A percentile compares a stretch with the other conserved stretches of the same genome.
Conservation (phyloP, 2,797 vertebrate genomes). For the Sebastes dallii region DNA sequence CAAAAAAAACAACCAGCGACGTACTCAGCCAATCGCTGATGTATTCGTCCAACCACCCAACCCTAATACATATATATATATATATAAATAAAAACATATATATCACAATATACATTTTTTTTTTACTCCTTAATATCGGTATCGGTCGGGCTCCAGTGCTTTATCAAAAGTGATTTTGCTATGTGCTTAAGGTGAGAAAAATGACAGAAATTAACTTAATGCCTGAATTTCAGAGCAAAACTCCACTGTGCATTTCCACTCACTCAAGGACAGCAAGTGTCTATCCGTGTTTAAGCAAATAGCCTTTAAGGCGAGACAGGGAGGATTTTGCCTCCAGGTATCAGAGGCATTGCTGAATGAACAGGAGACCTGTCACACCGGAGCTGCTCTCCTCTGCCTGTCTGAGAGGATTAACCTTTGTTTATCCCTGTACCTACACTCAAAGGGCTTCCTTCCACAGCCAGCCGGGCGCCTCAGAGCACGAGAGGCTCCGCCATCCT, state of each 20-base stretch:
- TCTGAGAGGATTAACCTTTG: slow-evolving; percentile 83
- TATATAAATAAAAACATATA: neutral
- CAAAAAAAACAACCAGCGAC: neutral
- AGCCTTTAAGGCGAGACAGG: slow-evolving; percentile 49
- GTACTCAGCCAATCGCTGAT: too few species aligned
- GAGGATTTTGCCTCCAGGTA: slow-evolving; percentile 70
- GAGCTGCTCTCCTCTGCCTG: slow-evolving; percentile 70
- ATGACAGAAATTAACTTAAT: slow-evolving; percentile 20
- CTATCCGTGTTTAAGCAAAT: slow-evolving; percentile 59
- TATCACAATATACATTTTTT: too few species aligned
- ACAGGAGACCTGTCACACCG: slow-evolving; percentile 64
- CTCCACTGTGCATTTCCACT: slow-evolving; percentile 41
- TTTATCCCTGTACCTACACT: slow-evolving; percentile 62
- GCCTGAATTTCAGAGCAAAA: slow-evolving; percentile 28
- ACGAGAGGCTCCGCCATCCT: slow-evolving; percentile 13
- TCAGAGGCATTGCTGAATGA: slow-evolving; percentile 66
- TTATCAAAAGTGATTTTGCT: neutral
- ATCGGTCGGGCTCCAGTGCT: neutral
- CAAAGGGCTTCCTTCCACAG: slow-evolving; percentile 45
- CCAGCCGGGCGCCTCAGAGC: slow-evolving; percentile 44
- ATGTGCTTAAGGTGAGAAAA: neutral
- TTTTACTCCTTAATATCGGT: neutral
- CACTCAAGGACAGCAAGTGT: slow-evolving; percentile 55
- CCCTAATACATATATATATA: neutral
- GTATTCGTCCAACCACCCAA: too few species aligned